These are phyloP conservation scores for Chloroceryle aenea DNA, from an alignment of 2,113 vertebrate genomes.

Conservation along the genomic window DNA sequence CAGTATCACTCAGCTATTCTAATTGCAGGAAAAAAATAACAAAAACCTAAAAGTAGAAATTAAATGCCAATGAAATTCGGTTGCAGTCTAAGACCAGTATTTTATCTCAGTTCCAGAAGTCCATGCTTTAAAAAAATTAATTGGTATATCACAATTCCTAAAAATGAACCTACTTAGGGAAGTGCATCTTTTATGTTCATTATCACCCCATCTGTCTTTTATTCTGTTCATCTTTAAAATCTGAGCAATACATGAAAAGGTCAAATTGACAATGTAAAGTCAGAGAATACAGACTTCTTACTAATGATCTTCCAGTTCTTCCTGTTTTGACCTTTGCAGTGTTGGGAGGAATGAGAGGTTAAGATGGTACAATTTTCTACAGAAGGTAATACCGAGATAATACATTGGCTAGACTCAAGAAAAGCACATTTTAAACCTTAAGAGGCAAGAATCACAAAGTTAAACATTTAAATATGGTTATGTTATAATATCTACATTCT, in stretches of 20 bases:
- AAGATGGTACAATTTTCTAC: background rate
- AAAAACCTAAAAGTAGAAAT: background rate
- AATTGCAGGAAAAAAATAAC: background rate
- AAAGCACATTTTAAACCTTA: background rate
- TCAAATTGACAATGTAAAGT: slow-evolving; percentile 26
- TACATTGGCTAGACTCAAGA: background rate
- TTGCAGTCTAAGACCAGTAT: slow-evolving; percentile 6
- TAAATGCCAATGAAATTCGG: slow-evolving; percentile 41
- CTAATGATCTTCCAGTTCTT: background rate
- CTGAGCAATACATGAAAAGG: slow-evolving; percentile 20
- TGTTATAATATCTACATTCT: background rate
- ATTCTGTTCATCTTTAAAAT: background rate
- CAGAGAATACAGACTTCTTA: background rate
- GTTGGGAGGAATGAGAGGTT: background rate
- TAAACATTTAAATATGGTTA: slow-evolving; percentile 1
- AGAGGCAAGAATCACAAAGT: background rate
- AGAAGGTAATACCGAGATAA: background rate
- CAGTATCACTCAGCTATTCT: background rate
- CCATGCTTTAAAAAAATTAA: slow-evolving; percentile 47
- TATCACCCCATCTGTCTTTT: slow-evolving; percentile 57
- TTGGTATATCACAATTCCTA: slow-evolving; percentile 33
- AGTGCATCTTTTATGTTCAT: background rate
- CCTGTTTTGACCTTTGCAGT: background rate
- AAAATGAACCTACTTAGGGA: slow-evolving; percentile 31
- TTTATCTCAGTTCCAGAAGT: slow-evolving; percentile 17